A percentile compares a stretch with the other conserved stretches of the same genome.
Conservation (phyloP, 1,140 invertebrate genomes). For the Orussus abietinus region DNA sequence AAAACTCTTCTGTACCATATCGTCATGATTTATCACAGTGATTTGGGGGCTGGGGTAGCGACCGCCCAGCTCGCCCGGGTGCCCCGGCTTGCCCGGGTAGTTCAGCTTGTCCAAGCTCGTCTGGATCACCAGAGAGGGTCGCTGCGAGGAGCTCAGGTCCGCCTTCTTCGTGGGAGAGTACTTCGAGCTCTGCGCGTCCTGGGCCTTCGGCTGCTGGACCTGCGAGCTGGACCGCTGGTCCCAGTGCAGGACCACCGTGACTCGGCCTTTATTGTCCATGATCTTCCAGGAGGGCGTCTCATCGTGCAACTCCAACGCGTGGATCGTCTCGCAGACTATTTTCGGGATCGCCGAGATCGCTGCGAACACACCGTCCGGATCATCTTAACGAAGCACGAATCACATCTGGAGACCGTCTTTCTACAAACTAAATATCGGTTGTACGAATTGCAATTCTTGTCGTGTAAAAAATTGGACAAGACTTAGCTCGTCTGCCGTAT, state of each 20-base stretch:
- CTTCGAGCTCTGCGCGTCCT: constrained; percentile 53
- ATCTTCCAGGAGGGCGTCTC: constrained; percentile 95
- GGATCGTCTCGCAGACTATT: constrained; percentile 94
- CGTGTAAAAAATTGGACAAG: too few species aligned
- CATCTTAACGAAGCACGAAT: too few species aligned
- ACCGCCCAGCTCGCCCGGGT: constrained; percentile 50
- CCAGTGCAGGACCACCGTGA: constrained; percentile 91
- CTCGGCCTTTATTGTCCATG: constrained; percentile 92
- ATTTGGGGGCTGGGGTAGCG: constrained; percentile 75
- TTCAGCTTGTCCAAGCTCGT: constrained; percentile 69
- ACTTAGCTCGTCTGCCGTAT: too few species aligned
- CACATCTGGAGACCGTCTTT: too few species aligned
- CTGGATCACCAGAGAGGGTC: constrained; percentile 71
- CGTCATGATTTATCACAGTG: constrained; percentile 87
- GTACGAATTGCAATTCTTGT: too few species aligned
- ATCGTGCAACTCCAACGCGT: constrained; percentile 89
- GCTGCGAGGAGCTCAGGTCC: constrained; percentile 53
- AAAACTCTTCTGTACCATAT: constrained; percentile 52
- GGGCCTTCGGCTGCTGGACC: constrained; percentile 35
- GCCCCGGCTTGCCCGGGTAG: constrained; percentile 48
- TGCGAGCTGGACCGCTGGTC: constrained; percentile 67
- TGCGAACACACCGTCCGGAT: too few species aligned
- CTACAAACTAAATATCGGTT: too few species aligned
- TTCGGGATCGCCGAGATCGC: constrained; percentile 92
- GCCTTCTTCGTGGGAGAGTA: constrained; percentile 63